Percentiles rank a stretch among this genome's conserved stretches.
These are phyloP conservation scores for Hipposideros armiger DNA, from an alignment of 2,113 vertebrate species.

Conservation along the genomic window DNA sequence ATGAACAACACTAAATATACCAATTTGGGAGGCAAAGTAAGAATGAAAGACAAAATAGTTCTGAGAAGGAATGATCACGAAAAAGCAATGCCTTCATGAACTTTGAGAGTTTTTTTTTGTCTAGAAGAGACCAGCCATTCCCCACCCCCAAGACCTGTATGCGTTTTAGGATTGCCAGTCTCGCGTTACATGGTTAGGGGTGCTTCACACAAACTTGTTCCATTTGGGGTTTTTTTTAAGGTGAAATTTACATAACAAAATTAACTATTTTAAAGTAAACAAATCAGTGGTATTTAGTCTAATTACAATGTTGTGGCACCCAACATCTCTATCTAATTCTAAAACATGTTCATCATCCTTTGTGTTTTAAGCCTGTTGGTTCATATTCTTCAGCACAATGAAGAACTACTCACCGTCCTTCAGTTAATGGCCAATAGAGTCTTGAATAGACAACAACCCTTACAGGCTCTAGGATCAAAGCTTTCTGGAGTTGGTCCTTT, in stretches of 20 bases:
- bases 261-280: neutral
- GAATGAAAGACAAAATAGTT: neutral
- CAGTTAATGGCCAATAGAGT: neutral
- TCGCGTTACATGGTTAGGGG: neutral
- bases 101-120: neutral
- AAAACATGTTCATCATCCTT: neutral
- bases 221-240: too few species aligned
- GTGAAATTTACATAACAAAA: neutral
- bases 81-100: neutral
- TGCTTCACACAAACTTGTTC: neutral
- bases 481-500: neutral
- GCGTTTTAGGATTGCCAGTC: neutral
- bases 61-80: neutral
- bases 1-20: neutral
- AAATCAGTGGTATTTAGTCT: neutral
- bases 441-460: neutral
- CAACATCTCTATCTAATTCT: neutral
- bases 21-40: neutral
- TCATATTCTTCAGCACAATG: neutral
- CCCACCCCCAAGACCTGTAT: too few species aligned
- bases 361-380: neutral
- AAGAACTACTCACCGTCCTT: neutral
- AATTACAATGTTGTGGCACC: neutral
- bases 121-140: neutral
- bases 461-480: neutral